Evolutionary conservation across 2,888 invertebrate genomes (phyloP), one percentile per base, ranked within the genome.

Genomic region (Melinaea marsaeus): DNA sequence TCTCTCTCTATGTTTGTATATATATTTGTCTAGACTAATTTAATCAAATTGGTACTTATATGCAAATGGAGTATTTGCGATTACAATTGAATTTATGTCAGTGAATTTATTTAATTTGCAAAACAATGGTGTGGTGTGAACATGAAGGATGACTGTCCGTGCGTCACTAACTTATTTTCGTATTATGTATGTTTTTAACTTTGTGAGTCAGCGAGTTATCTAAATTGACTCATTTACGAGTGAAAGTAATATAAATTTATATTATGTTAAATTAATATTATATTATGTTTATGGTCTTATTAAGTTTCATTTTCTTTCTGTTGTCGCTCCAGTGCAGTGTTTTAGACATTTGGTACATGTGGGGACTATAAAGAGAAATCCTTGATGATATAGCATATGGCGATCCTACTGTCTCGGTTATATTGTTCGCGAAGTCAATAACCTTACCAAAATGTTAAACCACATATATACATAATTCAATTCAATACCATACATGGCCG

Each of bases 401-500:
- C 76, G 74, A 63, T 74, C 74, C 75, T 72, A 66, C 71, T 66
- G 69, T 73, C 75, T 75, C 75, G 76, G 79, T 76, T 81, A 83
- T 86, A 85, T 88, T 88, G 87, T 86, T 85, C 82, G 81, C 80
- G 75, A 77, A 85, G 89, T 90, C 90, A 88, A 83, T 84, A 89
- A 90, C 88, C 90, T 85, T 82, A 84, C 89, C 75, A 89, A 90
- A 90, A 89, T 84, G 83, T 78, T 85, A 83, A 80, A 83, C 84
- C 80, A 80, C 85, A 86, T 83, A 88, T 88, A 83, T 73, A 88
- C 89, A 88, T 88, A 90, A 90, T 22, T 88, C 86, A 87, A 88
- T 85, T 87, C 83, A 84, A 81, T 79, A 75, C 79, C 81, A 79
- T 85, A 84, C 86, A 88, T 81, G 88, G 83, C 81, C 79, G 83